A percentile compares a stretch with the other conserved stretches of the same genome.
phyloP scores from a whole-genome alignment of 2,888 invertebrate genomes.

The Ypsolopha sequella region DNA sequence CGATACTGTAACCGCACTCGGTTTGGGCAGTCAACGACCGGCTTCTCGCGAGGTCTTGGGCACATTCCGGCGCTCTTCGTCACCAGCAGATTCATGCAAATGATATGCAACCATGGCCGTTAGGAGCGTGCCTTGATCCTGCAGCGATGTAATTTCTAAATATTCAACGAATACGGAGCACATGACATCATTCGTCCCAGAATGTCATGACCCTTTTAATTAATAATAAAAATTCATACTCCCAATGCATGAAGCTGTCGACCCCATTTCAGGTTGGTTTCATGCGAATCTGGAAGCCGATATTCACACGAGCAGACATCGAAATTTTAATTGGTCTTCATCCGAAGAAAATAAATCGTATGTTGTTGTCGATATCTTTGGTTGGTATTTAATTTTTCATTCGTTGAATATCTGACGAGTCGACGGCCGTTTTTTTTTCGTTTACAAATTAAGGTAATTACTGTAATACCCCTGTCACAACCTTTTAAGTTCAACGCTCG shows the following conservation, averaged over 20 bases:
- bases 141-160: slow-evolving; percentile 9
- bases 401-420: slow-evolving; percentile 31
- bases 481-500: slow-evolving; percentile 64
- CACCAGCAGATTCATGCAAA: slow-evolving; percentile 48
- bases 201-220: not conserved
- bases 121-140: slow-evolving; percentile 25
- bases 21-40: slow-evolving; percentile 49
- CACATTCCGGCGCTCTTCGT: slow-evolving; percentile 40
- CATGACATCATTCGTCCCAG: not conserved
- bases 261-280: not conserved
- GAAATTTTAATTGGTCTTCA: slow-evolving; percentile 31
- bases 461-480: slow-evolving; percentile 61
- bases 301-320: slow-evolving; percentile 23
- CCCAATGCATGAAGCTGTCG: not conserved
- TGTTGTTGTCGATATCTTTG: slow-evolving; percentile 17
- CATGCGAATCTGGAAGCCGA: slow-evolving; percentile 15
- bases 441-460: slow-evolving; percentile 66
- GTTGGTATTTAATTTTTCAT: slow-evolving; percentile 39
- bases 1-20: slow-evolving; percentile 20
- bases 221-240: not conserved
- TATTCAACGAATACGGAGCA: not conserved
- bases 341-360: slow-evolving; percentile 26
- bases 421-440: slow-evolving; percentile 51
- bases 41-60: slow-evolving; percentile 27
- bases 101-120: slow-evolving; percentile 43